Evolutionary conservation across 2,113 vertebrate species (phyloP), one percentile per base, ranked within the genome.

Genomic region (Ahaetulla prasina): DNA sequence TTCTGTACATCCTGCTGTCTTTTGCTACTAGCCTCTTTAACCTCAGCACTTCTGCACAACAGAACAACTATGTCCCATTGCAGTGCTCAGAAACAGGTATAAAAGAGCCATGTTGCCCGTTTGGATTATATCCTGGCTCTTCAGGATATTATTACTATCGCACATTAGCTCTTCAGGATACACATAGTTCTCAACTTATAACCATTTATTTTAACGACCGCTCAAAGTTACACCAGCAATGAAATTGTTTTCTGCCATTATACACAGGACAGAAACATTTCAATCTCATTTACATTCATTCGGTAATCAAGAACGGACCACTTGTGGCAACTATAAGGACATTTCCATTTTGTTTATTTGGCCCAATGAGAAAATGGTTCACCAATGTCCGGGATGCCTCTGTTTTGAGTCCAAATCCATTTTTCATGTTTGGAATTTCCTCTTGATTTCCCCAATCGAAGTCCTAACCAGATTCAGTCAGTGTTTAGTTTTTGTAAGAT

Each of bases 21-120:
- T 95, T 87, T 96, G 95, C 90, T 92, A 95, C 92, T 93, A 88
- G 2, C 27, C 90, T 16, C 91, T 90, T 89, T 85, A 93, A 74
- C 87, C 45, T 4, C 27, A 10, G 22, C 12, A 6, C 86, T 95
- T 57, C 89, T 93, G 94, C 90, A 47, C 91, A 87, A 45, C n/a
- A 57, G 91, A 10, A 84, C 1, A 92, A 95, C 95, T 96, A 91
- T 68, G 94, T 87, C 23, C 84, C 27, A 0, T 39, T 86, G 93
- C 0, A 8, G 54, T 55, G 89, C 55, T 68, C 43, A 45, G 87
- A 93, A 85, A 94, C 86, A 90, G 88, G 92, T 88, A 94, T 93
- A 95, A 96, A 96, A 91, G 90, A 20, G 0, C 2, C 0, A 50
- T 89, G 8, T 94, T 30, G 45, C 95, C 94, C 12, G 0, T 74